Conservation (phyloP, 1,140 invertebrate genomes). For the Caenorhabditis inopinata region DNA sequence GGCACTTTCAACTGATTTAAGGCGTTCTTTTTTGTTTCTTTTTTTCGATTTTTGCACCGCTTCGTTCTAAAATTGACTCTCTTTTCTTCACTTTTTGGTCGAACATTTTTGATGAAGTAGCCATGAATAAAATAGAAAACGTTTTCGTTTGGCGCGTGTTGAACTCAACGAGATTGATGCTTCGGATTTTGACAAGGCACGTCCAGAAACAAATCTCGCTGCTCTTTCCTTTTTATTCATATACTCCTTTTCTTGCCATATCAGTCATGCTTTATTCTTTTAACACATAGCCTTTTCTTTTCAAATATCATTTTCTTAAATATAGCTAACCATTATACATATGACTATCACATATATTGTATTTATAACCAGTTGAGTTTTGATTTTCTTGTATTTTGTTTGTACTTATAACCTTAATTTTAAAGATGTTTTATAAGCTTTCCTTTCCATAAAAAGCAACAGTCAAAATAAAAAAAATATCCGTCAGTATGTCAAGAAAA, state of each 20-base stretch:
- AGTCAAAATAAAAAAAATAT: too few species aligned
- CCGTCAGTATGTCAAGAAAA: too few species aligned
- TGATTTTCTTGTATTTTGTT: too few species aligned
- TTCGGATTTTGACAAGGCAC: constrained; percentile 6
- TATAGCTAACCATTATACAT: too few species aligned
- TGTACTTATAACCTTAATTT: too few species aligned
- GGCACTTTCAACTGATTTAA: constrained; percentile 8
- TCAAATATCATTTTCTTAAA: neutral
- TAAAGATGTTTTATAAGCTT: too few species aligned
- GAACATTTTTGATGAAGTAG: constrained; percentile 23
- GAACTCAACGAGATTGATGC: constrained; percentile 6
- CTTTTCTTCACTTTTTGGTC: constrained; percentile 22
- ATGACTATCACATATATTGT: too few species aligned
- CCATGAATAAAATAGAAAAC: constrained; percentile 27
- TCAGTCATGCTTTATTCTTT: neutral
- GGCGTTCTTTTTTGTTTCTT: too few species aligned
- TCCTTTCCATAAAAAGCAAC: too few species aligned
- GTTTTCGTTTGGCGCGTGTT: neutral
- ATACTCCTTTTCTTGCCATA: neutral
- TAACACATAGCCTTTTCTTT: neutral
- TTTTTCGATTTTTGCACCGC: neutral
- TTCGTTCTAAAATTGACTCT: neutral
- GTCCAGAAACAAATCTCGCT: neutral
- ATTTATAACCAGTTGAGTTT: too few species aligned
- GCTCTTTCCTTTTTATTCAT: neutral